Conservation (phyloP, 2,113 vertebrate species). For the Muntiacus reevesi region DNA sequence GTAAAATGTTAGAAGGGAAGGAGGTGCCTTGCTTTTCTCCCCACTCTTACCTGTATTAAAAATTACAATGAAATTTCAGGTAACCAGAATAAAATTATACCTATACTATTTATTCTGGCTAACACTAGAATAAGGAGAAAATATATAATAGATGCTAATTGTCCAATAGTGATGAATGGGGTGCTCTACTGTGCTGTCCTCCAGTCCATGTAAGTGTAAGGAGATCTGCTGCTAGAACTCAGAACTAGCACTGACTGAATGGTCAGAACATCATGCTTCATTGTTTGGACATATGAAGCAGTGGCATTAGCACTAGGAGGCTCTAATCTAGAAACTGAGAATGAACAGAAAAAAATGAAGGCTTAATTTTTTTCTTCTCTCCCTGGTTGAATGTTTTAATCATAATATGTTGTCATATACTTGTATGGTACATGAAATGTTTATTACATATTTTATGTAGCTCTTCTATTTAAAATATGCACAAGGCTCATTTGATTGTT, state of each 20-base stretch:
- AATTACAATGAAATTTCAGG: background rate
- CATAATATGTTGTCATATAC: background rate
- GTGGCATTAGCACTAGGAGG: background rate
- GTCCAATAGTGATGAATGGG: background rate
- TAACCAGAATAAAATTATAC: background rate
- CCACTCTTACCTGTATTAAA: background rate
- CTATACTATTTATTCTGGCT: background rate
- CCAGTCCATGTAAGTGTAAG: background rate
- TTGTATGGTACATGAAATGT: background rate
- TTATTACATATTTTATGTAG: background rate
- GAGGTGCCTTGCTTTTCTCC: background rate
- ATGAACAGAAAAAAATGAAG: background rate
- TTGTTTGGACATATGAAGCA: background rate
- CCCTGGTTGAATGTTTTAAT: background rate
- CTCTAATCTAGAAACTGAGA: background rate
- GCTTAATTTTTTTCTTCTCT: background rate
- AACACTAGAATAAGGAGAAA: background rate
- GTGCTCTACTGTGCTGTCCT: background rate
- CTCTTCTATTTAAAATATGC: background rate
- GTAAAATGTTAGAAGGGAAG: background rate
- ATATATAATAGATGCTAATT: background rate
- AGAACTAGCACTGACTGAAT: background rate
- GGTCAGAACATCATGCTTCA: background rate
- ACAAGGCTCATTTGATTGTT: background rate
- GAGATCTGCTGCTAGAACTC: background rate